phyloP scores from a whole-genome alignment of 1,140 invertebrate species.

The Trichoplusia ni region DNA sequence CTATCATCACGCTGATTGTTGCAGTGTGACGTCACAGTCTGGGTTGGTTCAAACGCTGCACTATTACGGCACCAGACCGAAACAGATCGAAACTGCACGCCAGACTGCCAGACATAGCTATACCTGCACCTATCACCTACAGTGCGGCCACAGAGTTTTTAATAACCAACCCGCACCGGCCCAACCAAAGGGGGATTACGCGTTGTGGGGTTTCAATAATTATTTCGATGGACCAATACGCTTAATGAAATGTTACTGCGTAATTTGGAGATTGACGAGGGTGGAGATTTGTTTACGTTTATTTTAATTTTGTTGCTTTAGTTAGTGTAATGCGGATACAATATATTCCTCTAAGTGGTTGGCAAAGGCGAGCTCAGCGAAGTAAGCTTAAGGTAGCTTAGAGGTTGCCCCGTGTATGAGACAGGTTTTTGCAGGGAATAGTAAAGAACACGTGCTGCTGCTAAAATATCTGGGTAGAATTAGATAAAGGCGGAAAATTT shows the following conservation, averaged over 20 bases:
- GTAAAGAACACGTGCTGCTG: no score
- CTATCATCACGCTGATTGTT: not conserved
- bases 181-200: constrained; percentile 4
- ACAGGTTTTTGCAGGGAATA: no score
- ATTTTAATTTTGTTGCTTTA: not conserved
- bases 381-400: no score
- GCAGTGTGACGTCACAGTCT: constrained; percentile 22
- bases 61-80: constrained; percentile 31
- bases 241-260: constrained; percentile 9
- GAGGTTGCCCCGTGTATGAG: no score
- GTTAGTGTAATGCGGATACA: not conserved
- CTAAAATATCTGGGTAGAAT: no score
- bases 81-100: constrained; percentile 42
- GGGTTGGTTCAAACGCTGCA: not conserved
- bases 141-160: constrained; percentile 8
- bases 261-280: not conserved
- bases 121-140: constrained; percentile 4
- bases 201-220: constrained; percentile 21
- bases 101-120: constrained; percentile 36
- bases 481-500: no score
- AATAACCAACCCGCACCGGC: constrained; percentile 23
- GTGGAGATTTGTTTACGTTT: not conserved
- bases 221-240: constrained; percentile 1
- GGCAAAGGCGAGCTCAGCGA: no score
- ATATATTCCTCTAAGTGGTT: not conserved